Conservation (phyloP, 2,888 invertebrate species). For the Eupithecia abbreviata region DNA sequence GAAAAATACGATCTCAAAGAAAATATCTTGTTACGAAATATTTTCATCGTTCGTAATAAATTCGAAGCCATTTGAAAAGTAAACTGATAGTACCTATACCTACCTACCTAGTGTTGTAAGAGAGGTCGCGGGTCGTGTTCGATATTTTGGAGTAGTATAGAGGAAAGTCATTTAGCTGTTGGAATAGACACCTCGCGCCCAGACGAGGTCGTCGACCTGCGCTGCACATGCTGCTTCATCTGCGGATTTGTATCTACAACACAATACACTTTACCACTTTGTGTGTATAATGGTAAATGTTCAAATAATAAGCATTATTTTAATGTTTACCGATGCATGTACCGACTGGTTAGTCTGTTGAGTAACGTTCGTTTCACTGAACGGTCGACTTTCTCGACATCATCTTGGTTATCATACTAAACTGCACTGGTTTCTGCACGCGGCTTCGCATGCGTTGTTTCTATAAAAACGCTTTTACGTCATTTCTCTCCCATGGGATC, state of each 20-base stretch:
- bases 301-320: too few species aligned
- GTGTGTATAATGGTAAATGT: too few species aligned
- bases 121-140: constrained; percentile 21
- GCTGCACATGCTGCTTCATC: constrained; percentile 31
- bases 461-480: neutral
- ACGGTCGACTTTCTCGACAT: neutral
- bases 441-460: too few species aligned
- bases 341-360: too few species aligned
- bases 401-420: neutral
- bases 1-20: neutral
- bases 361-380: neutral
- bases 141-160: constrained; percentile 35
- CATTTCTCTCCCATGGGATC: too few species aligned
- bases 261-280: neutral
- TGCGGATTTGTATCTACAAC: constrained; percentile 20
- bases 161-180: constrained; percentile 37
- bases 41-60: constrained; percentile 2
- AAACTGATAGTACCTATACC: constrained; percentile 9
- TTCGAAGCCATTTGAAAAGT: neutral
- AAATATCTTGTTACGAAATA: neutral
- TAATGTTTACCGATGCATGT: too few species aligned
- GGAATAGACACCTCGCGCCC: constrained; percentile 32
- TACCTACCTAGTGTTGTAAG: too few species aligned
- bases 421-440: neutral
- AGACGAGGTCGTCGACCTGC: constrained; percentile 40